Evolutionary conservation across 2,113 vertebrate species (phyloP).

Genomic region (Halcyon senegalensis): DNA sequence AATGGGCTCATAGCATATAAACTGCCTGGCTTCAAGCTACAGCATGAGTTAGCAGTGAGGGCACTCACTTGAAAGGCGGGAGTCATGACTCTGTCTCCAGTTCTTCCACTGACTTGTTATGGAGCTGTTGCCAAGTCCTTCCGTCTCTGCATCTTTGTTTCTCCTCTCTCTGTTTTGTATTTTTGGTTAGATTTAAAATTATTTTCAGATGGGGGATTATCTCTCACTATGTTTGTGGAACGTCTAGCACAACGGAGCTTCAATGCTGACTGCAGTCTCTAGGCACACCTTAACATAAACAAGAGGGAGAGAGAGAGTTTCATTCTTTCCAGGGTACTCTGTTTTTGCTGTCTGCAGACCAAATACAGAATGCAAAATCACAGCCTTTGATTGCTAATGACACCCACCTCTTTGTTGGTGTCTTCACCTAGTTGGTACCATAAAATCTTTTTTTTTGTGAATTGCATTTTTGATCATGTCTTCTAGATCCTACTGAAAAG

Average conservation of each 20-base stretch:
- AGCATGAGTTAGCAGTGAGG: not conserved
- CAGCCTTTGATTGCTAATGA: not conserved
- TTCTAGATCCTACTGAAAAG: not conserved
- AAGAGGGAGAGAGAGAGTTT: not conserved
- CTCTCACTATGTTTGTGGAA: conserved; percentile 53
- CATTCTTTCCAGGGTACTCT: conserved; percentile 29
- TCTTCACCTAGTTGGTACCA: not conserved
- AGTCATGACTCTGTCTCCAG: not conserved
- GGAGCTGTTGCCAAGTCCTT: conserved; percentile 1
- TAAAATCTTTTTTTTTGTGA: not conserved
- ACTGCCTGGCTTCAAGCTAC: not conserved
- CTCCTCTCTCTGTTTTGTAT: not conserved
- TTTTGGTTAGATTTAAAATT: conserved; percentile 44
- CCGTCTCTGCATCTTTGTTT: not conserved
- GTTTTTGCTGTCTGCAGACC: not conserved
- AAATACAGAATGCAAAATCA: not conserved
- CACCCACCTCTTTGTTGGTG: not conserved
- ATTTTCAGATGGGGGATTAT: conserved; percentile 47
- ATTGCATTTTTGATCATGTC: not conserved
- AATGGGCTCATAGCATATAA: not conserved
- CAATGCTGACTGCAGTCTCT: not conserved
- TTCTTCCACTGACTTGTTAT: not conserved
- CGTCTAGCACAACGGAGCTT: not conserved
- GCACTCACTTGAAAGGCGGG: not conserved
- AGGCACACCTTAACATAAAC: conserved; percentile 39